Evolutionary conservation across 2,113 vertebrate genomes (phyloP), one percentile per base, ranked within the genome.

Genomic region (Pyrgilauda ruficollis): DNA sequence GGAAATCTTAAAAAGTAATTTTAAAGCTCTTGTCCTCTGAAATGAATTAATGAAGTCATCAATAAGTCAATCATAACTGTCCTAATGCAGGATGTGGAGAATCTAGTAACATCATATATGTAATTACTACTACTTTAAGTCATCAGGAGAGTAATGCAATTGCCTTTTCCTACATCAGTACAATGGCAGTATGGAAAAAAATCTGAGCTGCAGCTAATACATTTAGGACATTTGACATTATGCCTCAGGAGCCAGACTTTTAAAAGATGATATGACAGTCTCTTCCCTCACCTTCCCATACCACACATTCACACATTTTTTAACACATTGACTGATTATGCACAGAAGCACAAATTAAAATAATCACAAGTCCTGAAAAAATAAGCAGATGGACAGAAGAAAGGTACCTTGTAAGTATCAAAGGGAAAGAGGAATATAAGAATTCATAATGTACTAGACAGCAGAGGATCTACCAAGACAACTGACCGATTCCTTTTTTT

Each of bases 1-100:
- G 66, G 96, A 93, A 95, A 91, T 89, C 87, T 93, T 89, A 87
- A 95, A 92, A 97, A 94, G 86, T 86, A 81, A 86, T 89, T 93
- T 33, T 93, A 84, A 93, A 97, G 92, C 66, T 69, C 82, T 69
- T 92, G 50, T 90, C 76, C 53, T 84, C 76, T 91, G 83, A 59
- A 94, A 62, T 76, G 84, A 92, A 90, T 96, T 66, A 95, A 90
- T 53, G 43, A 79, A 85, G 63, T 64, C 28, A 89, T 92, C 77
- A 82, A 39, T 92, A 96, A 73, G 66, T 85, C 87, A 94, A 79
- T 84, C 46, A 74, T 72, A 89, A 78, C 70, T 70, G 37, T 58
- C 35, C 33, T 77, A 80, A 89, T 18, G 27, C 43, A 86, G 62
- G 44, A 85, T 82, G 39, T 15, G 31, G 18, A 87, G 61, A 84